Base-by-base conservation (phyloP, 1,140 invertebrate genomes). In the Andrena cerasifolii region DNA sequence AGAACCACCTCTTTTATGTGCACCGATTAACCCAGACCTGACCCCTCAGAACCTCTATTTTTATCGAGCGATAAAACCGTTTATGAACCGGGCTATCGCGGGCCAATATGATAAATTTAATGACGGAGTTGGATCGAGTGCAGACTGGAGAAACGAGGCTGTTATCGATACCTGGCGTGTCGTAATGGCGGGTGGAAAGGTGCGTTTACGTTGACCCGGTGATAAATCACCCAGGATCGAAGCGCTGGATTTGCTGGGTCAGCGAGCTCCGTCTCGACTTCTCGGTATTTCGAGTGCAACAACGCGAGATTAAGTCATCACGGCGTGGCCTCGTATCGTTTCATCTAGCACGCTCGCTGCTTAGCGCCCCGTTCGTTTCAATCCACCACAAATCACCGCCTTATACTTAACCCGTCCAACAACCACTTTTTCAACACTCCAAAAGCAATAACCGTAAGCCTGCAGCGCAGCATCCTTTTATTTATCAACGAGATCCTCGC, bases 181-280 rank as follows among this genome's bases (percentile, higher is more conserved):
- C 14, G 24, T 16, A 16, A 36, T n/a, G 58, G 24, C n/a, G 7
- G 40, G 63, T 47, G 73, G 73, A 59, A 68, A 58, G 65, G 65
- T 67, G 16, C 26, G 28, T 47, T 70, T 28, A 70, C 65, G 73
- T 76, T 76, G 65, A 68, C 73, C 65, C 43, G 65, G 63, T 70
- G 68, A 68, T 65, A 49, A 77, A 77, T 77, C 53, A 71, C 66
- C 54, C 74, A 77, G 54, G 74, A 77, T 71, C 66, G 66, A 59
- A 53, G 28, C 36, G 33, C 26, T 26, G 54, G 54, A 31, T 53
- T 77, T 71, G 54, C 45, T n/a, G 56, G 66, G 66, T 77, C 74
- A 61, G 61, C 24, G 74, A 21, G 74, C 74, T 33, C 31, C 66
- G 18, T 18, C 7, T 24, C 56, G 12, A 43, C 63, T 68, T 49